Conservation (phyloP, 1,140 invertebrate genomes). For the Drosophila kikkawai region DNA sequence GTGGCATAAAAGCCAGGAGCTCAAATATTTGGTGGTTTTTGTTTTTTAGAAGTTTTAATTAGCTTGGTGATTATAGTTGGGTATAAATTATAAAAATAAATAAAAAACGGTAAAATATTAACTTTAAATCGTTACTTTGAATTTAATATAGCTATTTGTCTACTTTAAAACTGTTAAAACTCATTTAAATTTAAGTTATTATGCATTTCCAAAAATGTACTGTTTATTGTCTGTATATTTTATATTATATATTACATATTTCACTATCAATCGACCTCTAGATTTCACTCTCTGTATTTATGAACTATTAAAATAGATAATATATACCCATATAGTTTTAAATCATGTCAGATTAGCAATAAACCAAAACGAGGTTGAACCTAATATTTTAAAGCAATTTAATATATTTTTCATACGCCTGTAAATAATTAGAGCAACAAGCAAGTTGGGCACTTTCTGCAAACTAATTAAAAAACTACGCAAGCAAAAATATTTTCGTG, state of each 20-base stretch:
- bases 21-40: background rate
- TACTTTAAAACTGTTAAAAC: no score
- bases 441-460: slow-evolving; percentile 19
- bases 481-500: slow-evolving; percentile 76
- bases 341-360: background rate
- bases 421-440: slow-evolving; percentile 17
- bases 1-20: background rate
- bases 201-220: background rate
- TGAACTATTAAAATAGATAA: background rate
- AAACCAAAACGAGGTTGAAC: slow-evolving; percentile 13
- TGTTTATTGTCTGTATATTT: background rate
- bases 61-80: no score
- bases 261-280: background rate
- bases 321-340: no score
- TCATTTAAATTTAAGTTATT: no score
- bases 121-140: background rate
- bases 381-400: slow-evolving; percentile 2
- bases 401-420: slow-evolving; percentile 14
- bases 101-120: background rate
- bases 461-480: slow-evolving; percentile 77
- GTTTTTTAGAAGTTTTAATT: background rate
- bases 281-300: background rate
- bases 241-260: background rate
- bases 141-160: no score
- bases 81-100: background rate